phyloP scores from a whole-genome alignment of 2,113 vertebrate species.

The Protobothrops mucrosquamatus region DNA sequence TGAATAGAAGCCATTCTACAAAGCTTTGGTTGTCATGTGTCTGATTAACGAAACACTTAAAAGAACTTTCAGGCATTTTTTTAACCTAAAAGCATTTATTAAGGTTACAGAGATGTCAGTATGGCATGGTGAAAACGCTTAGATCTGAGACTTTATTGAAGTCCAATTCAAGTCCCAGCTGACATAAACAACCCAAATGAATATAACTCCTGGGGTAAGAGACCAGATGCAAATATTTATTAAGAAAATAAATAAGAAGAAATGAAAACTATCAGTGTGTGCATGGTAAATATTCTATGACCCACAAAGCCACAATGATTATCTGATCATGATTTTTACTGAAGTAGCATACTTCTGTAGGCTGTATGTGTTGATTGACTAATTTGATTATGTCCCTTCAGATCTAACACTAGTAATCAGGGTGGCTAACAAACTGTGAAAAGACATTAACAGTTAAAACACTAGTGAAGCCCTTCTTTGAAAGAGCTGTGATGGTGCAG shows the following conservation, averaged over 20 bases:
- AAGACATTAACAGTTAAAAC: neutral
- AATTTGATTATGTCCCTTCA: neutral
- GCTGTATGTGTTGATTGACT: neutral
- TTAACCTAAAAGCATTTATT: no score
- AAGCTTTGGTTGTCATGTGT: neutral
- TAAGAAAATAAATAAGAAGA: neutral
- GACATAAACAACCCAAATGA: neutral
- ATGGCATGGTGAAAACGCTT: no score
- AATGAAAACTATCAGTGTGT: neutral
- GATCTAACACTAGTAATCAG: neutral
- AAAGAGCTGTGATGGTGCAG: neutral
- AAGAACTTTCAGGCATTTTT: no score
- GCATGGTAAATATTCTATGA: neutral
- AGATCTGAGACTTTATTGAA: neutral
- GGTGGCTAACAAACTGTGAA: neutral
- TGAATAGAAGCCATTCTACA: neutral
- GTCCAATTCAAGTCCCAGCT: neutral
- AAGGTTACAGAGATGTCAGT: no score
- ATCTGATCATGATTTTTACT: neutral
- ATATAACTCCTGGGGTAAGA: neutral
- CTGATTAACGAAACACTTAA: no score
- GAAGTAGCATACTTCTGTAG: neutral
- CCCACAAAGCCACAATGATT: neutral
- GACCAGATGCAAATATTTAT: neutral
- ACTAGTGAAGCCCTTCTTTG: neutral